These are phyloP conservation scores for Eupleurogrammus muticus DNA, from an alignment of 2,797 vertebrate genomes.

Conservation along the genomic window DNA sequence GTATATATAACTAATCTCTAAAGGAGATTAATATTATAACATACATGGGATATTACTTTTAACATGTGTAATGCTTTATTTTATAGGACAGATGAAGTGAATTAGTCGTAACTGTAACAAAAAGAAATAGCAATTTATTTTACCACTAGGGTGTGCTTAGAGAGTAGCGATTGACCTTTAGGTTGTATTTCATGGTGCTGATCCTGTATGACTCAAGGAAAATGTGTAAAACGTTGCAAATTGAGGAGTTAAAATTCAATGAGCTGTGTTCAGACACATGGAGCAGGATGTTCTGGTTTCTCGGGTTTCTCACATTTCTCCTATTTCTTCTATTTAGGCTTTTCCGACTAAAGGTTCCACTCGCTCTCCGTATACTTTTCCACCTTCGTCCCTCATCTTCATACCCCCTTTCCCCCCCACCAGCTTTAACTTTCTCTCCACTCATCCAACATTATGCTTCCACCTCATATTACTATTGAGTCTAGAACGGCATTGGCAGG, in stretches of 20 bases:
- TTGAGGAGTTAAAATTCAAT: conserved; percentile 24
- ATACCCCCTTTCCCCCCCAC: conserved; percentile 34
- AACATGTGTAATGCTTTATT: not conserved
- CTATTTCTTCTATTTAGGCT: conserved; percentile 38
- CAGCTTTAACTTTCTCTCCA: conserved; percentile 53
- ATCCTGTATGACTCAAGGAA: conserved; percentile 43
- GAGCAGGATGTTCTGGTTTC: conserved; percentile 45
- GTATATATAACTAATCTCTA: no score
- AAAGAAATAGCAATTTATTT: no score
- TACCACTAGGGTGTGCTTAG: not conserved
- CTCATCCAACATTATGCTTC: conserved; percentile 55
- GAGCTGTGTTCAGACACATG: conserved; percentile 28
- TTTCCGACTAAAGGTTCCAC: conserved; percentile 55
- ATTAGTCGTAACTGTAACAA: no score
- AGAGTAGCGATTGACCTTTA: conserved; percentile 4
- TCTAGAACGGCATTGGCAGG: conserved; percentile 61
- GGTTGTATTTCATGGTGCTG: conserved; percentile 14
- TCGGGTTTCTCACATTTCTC: conserved; percentile 54
- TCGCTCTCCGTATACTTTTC: conserved; percentile 60
- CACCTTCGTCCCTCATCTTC: conserved; percentile 59
- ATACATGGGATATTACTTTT: not conserved
- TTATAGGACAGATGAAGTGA: not conserved
- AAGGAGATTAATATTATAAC: not conserved
- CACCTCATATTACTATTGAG: conserved; percentile 69
- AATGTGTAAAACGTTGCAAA: conserved; percentile 36